Conservation (phyloP, 2,888 invertebrate genomes). For the Sinhomidia bicolor region DNA sequence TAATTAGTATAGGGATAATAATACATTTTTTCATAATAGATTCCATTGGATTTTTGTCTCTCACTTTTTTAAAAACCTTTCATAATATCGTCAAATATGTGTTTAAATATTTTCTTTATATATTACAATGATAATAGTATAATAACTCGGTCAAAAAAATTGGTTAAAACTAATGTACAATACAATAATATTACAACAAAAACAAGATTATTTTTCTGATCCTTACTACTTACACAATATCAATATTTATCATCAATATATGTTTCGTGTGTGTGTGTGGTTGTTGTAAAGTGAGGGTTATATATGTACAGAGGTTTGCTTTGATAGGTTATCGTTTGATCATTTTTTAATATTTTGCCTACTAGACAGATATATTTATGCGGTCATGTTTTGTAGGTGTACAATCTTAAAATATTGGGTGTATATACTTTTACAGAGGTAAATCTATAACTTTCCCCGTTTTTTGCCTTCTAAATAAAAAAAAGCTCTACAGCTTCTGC, state of each 20-base stretch:
- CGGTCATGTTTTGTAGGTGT: background rate
- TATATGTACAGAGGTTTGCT: background rate
- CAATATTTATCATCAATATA: background rate
- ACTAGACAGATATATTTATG: background rate
- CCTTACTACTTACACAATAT: background rate
- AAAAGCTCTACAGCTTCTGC: conserved; percentile 19
- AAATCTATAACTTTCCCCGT: background rate
- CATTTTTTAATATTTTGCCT: background rate
- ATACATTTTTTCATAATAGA: background rate
- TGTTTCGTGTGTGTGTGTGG: background rate
- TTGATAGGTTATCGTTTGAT: background rate
- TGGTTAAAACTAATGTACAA: background rate
- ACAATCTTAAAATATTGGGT: conserved; percentile 8
- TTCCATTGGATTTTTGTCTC: background rate
- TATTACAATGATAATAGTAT: background rate
- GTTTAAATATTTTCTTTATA: conserved; percentile 23
- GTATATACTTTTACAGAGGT: background rate
- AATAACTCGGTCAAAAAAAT: conserved; percentile 1
- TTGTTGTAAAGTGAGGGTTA: background rate
- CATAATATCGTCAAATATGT: conserved; percentile 30
- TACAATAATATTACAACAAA: no score
- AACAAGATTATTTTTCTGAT: background rate
- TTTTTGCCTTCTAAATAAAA: background rate
- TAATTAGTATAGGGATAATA: background rate
- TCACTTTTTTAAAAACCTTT: conserved; percentile 8